Evolutionary conservation across 2,888 invertebrate species (phyloP), one percentile per base, ranked within the genome.

Genomic region (Spisula subtruncata): DNA sequence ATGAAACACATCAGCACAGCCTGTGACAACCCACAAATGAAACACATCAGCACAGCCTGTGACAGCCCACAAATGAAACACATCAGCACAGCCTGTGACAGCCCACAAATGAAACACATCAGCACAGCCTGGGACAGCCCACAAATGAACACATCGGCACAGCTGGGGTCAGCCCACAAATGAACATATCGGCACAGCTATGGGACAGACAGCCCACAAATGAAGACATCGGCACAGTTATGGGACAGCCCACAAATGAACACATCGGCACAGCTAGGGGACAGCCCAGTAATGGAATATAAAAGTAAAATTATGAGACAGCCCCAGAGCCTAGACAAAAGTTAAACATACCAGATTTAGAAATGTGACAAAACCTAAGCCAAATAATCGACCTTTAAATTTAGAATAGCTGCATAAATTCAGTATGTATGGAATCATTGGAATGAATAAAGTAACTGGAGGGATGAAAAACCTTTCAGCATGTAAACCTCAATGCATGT

Each of bases 401-500:
- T 32, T 6, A 25, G 25, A 25, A 35, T 75, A 75, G 18, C 16
- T 75, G 10, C 60, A 66, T 25, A 2, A 75, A 0, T 18, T 16
- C 35, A 75, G 35, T 35, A 75, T 75, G 75, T 75, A 75, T 35
- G 35, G 75, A 35, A 75, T 75, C 16, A 35, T 75, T n/a, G n/a
- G n/a, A n/a, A n/a, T n/a, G n/a, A n/a, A 14, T 75, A 35, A 75
- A 35, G 35, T 35, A 35, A 35, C 35, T 32, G 18, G 75, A 75
- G 29, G 16, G 75, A 75, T 32, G 75, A 18, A 66, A 41, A 75
- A 51, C 51, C 16, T 25, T 32, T 32, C 54, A 56, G 54, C 54
- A 48, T 25, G 79, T 79, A 84, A 35, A 75, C 32, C 75, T 75
- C 75, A 1, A 75, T 35, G 32, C 25, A 8, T 51, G 80, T 85